These are phyloP conservation scores for Sanderia malayensis DNA, from an alignment of 30 jellyfish, hydroid and myxozoan genomes.

Conservation along the genomic window DNA sequence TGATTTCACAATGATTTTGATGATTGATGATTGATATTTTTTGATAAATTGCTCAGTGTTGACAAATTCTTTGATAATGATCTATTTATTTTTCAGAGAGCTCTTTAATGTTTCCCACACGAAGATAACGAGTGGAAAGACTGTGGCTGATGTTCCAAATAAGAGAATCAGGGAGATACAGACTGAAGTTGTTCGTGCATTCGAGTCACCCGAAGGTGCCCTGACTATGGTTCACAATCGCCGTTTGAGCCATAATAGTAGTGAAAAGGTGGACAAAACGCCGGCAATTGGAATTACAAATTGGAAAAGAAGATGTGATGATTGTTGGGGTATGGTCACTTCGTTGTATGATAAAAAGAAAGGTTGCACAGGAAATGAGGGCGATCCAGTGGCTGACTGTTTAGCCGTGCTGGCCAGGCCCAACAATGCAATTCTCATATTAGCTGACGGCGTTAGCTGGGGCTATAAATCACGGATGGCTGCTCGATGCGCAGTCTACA, in stretches of 20 bases:
- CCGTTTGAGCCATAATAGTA: slow-evolving; percentile 11
- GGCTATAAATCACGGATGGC: slow-evolving; percentile 84
- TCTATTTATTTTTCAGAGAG: slow-evolving; percentile 42
- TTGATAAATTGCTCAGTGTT: background rate
- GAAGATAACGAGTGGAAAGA: slow-evolving; percentile 52
- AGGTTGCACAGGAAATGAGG: slow-evolving; percentile 37
- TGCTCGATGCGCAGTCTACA: slow-evolving; percentile 75
- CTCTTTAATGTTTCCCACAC: slow-evolving; percentile 42
- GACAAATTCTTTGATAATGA: background rate
- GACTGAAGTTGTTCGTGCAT: slow-evolving; percentile 43
- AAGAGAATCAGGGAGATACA: slow-evolving; percentile 40
- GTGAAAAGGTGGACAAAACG: slow-evolving; percentile 17
- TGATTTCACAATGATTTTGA: too few relatives aligned
- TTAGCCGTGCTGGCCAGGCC: slow-evolving; percentile 69
- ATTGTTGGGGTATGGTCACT: slow-evolving; percentile 73
- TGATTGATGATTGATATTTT: too few relatives aligned
- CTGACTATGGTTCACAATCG: slow-evolving; percentile 43
- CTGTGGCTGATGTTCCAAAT: slow-evolving; percentile 63
- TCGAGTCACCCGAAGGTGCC: slow-evolving; percentile 65
- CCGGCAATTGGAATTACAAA: slow-evolving; percentile 55
- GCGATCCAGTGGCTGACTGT: slow-evolving; percentile 93
- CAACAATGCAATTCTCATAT: slow-evolving; percentile 57
- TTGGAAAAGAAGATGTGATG: slow-evolving; percentile 73
- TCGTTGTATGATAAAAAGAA: slow-evolving; percentile 56
- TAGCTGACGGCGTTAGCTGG: slow-evolving; percentile 98